Percentiles rank a stretch among this genome's conserved stretches.
Conservation (phyloP, 2,113 vertebrate species). For the Mola mola region DNA sequence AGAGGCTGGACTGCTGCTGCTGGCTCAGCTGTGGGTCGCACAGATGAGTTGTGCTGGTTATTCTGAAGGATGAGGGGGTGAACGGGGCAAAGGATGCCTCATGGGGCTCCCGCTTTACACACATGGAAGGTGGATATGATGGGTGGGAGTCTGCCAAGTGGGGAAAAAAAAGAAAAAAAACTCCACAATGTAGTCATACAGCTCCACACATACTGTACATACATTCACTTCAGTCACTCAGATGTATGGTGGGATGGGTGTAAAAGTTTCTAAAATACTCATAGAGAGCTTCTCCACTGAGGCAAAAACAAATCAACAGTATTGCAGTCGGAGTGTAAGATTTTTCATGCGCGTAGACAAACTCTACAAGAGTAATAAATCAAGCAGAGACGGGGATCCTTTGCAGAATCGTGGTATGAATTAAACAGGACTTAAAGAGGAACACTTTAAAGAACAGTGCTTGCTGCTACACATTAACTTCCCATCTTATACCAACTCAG, state of each 20-base stretch:
- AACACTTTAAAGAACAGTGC: neutral
- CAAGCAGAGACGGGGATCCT: conserved; percentile 11
- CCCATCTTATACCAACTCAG: conserved; percentile 18
- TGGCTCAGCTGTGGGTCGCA: no score
- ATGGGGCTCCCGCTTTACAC: conserved; percentile 91
- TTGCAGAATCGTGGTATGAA: conserved; percentile 19
- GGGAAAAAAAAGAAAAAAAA: conserved; percentile 63
- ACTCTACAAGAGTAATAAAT: conserved; percentile 18
- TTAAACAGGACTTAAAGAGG: conserved; percentile 19
- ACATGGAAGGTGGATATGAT: conserved; percentile 88
- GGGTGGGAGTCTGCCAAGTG: conserved; percentile 87
- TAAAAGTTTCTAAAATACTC: conserved; percentile 13
- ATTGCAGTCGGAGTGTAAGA: neutral
- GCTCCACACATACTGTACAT: conserved; percentile 48
- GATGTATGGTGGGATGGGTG: conserved; percentile 49
- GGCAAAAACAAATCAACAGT: neutral
- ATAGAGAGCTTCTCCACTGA: neutral
- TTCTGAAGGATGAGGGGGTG: conserved; percentile 88
- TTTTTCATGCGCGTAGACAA: neutral
- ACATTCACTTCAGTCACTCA: conserved; percentile 51
- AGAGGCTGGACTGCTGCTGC: conserved; percentile 88
- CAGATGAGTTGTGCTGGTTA: no score
- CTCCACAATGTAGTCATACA: conserved; percentile 66
- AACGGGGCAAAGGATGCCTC: conserved; percentile 92
- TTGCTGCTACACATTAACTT: conserved; percentile 24